Base-by-base conservation (phyloP, 1,140 invertebrate genomes). In the Neodiprion pinetum region DNA sequence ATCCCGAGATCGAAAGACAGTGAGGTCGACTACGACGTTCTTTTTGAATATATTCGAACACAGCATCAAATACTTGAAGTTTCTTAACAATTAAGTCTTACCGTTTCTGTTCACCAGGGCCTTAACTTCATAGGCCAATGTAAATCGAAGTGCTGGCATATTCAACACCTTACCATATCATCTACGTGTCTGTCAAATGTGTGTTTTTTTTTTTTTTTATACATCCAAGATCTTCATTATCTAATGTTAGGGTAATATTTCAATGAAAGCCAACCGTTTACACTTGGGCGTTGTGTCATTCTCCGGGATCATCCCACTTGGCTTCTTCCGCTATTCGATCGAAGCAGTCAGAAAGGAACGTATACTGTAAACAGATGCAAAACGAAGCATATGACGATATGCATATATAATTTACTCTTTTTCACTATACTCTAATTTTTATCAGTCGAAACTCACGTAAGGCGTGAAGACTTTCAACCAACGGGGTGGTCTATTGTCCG, bases 261-360 rank as follows among this genome's bases (percentile, higher is more conserved):
- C 12, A 4, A 23, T 7, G 67, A 12, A 47, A 21, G 17, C 12
- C 61, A 23, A 69, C 7, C 67, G 67, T 47, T 47, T 23, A 21
- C 67, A 69, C 40, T 69, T 23, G 11, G 40, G 67, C 67, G 67
- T 71, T 71, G 21, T 71, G 84, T 91, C 90, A 94, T 89, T 95
- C 94, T 17, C 93, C 93, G 66, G 93, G 92, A 82, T 95, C 94
- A 66, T 92, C 90, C 94, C 94, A 95, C 84, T 94, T 95, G 74
- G 92, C 91, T 85, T 99, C 97, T 86, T 98, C 95, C 81, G 95
- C 93, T 91, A 99, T 95, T 90, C 95, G 91, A 86, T 98, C 96
- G 89, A 98, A 97, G 88, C 97, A 98, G 85, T 98, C 97, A 87
- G 94, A 94, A 83, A 98, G 92, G 90, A 95, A 98, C 82, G 95